These are phyloP conservation scores for Drosophila tani DNA, from an alignment of 1,140 invertebrate genomes.

Conservation along the genomic window DNA sequence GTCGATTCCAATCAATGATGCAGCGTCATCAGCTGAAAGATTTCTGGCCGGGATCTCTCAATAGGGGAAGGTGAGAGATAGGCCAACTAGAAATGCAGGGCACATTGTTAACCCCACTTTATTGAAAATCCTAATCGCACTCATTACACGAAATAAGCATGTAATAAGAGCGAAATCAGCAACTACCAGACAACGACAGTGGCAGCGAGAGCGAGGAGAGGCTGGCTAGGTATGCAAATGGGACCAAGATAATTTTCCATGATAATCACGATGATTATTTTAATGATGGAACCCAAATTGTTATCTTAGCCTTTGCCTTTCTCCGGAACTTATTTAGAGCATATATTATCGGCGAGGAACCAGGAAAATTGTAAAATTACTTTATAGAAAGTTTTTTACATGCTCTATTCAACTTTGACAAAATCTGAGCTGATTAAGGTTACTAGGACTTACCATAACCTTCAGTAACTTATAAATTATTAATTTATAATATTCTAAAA, in stretches of 20 bases:
- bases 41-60: conserved; percentile 13
- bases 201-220: background rate
- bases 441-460: too few relatives aligned
- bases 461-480: too few relatives aligned
- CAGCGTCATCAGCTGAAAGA: conserved; percentile 9
- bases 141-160: conserved; percentile 83
- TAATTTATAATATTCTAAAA: too few relatives aligned
- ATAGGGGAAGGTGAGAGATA: conserved; percentile 6
- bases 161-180: conserved; percentile 80
- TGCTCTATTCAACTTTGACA: too few relatives aligned
- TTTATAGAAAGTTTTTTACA: background rate
- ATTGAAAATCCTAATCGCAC: conserved; percentile 82
- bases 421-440: too few relatives aligned
- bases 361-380: conserved; percentile 1
- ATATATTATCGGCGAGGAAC: background rate
- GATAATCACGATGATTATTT: conserved; percentile 28
- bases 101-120: conserved; percentile 80
- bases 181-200: conserved; percentile 36
- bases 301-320: conserved; percentile 21
- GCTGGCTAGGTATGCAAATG: conserved; percentile 26
- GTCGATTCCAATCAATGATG: conserved; percentile 59
- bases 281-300: conserved; percentile 31
- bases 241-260: conserved; percentile 21
- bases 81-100: conserved; percentile 68
- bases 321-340: background rate